Base-by-base conservation (phyloP, 2,797 vertebrate genomes). In the Parauchenoglanis ngamensis region DNA sequence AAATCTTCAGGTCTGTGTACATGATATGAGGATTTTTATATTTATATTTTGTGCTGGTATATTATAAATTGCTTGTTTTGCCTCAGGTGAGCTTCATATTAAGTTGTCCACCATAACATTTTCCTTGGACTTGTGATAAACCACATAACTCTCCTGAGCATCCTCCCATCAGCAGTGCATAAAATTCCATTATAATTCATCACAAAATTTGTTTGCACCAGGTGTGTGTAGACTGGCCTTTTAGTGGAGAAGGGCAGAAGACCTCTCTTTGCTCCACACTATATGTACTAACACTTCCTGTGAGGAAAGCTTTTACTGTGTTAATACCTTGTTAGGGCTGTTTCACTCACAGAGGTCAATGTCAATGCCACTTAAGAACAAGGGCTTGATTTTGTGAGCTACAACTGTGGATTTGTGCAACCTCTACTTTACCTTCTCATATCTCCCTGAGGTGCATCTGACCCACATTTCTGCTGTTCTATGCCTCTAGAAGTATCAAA, bases 311-410 rank as follows among this genome's bases (percentile, higher is more conserved):
- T 72, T 89, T 87, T 86, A 94, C 93, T 93, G 93, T 95, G 94
- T 95, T 97, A 96, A 96, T 96, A 91, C 94, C 93, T 96, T 95
- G 94, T 96, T 97, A 95, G 94, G 92, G 92, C 92, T 92, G 89
- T 95, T 96, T 95, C 92, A 94, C 94, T 96, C 90, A 21, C 89
- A 46, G 92, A 95, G 94, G 95, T 96, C 95, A 95, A 90, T 95
- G 94, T 97, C 95, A 96, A 94, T 93, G 94, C 92, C 88, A 52
- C 92, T 97, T 97, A 96, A 91, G 92, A 90, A 91, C 92, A 88
- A 94, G 94, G 91, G 89, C 93, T 95, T 96, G 95, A 96, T 92
- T 90, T 93, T 92, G 89, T 87, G 92, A 94, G 92, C 92, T 94
- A 92, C 96, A 95, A 89, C 90, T 0, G 82, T 91, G 92, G 92